Evolutionary conservation across 2,888 invertebrate species (phyloP).

Genomic region (Lasioglossum villosulum): DNA sequence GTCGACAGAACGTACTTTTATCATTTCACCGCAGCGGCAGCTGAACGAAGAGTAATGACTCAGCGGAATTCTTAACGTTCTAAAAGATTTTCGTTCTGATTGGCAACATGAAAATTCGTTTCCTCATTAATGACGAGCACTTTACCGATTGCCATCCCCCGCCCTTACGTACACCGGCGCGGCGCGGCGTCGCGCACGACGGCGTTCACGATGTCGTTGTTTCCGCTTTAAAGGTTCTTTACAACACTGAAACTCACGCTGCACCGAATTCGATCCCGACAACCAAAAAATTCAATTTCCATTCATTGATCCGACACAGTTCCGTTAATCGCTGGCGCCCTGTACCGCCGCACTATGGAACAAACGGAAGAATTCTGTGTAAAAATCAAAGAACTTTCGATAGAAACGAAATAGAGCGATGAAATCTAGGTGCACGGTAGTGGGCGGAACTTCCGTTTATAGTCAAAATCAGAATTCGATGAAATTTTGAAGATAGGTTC

Average conservation of each 20-base stretch:
- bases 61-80: slow-evolving; percentile 44
- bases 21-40: slow-evolving; percentile 36
- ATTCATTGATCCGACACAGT: neutral
- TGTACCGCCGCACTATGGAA: too few relatives aligned
- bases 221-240: neutral
- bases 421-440: too few relatives aligned
- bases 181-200: slow-evolving; percentile 5
- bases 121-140: slow-evolving; percentile 52
- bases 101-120: slow-evolving; percentile 56
- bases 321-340: neutral
- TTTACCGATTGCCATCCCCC: slow-evolving; percentile 38
- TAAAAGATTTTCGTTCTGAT: slow-evolving; percentile 56
- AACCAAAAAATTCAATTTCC: neutral
- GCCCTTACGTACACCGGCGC: too few relatives aligned
- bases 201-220: neutral
- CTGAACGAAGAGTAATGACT: slow-evolving; percentile 61
- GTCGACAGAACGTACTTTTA: slow-evolving; percentile 55
- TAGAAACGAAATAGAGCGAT: too few relatives aligned
- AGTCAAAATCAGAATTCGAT: too few relatives aligned
- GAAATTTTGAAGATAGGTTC: too few relatives aligned
- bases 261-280: neutral
- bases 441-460: too few relatives aligned
- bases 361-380: too few relatives aligned
- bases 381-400: too few relatives aligned
- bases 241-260: neutral